Base-by-base conservation (phyloP, 2,888 invertebrate species). In the Labia minor region DNA sequence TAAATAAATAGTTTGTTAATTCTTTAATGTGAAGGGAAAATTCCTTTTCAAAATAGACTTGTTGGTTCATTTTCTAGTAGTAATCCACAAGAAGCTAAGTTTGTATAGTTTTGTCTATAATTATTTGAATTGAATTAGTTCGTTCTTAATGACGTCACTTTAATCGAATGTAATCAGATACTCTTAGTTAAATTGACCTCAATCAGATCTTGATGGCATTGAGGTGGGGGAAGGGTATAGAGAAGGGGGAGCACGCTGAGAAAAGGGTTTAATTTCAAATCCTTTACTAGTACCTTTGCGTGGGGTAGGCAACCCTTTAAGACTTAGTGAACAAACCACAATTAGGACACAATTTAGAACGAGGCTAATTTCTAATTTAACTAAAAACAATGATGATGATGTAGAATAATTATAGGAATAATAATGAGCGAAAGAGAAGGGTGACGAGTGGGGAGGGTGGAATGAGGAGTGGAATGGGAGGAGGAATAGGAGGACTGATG, bases 311-410 rank as follows among this genome's bases (percentile, higher is more conserved):
- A 49, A 14, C 49, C 49, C 49, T 49, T 49, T n/a, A 49, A 49
- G 49, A 49, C 49, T 49, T 49, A 49, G 49, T 16, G 49, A 49
- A 49, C 49, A 49, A 49, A 49, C 49, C 49, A 49, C 16, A 49
- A 49, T 49, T 49, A 49, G 49, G 14, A 16, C 49, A 49, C 26
- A 26, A 26, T 26, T 26, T 49, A 49, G 49, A 49, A 49, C 49
- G 49, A 49, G 49, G 49, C 49, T 49, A 49, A 49, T 49, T 49
- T 49, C 49, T 49, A 49, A 49, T 49, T 49, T 49, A 49, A 49
- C 49, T 49, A 49, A 49, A 49, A 49, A 49, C 49, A 49, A 10
- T 49, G 49, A 49, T 49, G 49, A 49, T 49, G 49, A 16, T 49
- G 49, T 49, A 49, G 14, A 49, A 49, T 49, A 49, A 49, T 49